Conservation (phyloP, 1,140 invertebrate species). For the Drosophila arizonae region DNA sequence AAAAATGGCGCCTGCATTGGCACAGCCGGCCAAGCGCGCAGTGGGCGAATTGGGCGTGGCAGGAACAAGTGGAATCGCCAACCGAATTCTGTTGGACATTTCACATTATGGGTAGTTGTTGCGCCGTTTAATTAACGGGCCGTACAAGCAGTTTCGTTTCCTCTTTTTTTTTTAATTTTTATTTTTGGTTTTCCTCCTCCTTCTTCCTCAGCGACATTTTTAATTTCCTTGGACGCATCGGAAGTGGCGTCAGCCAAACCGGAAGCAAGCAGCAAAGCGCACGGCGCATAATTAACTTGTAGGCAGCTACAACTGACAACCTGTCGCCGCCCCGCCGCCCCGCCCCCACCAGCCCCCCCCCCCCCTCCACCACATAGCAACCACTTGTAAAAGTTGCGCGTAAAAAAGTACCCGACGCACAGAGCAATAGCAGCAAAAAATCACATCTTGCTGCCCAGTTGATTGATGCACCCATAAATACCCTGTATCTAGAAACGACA, state of each 20-base stretch:
- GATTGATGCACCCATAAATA: not conserved
- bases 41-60: not conserved
- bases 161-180: not conserved
- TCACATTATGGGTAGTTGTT: constrained; percentile 43
- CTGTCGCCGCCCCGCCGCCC: constrained; percentile 52
- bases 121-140: constrained; percentile 67
- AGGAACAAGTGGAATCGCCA: constrained; percentile 11
- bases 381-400: constrained; percentile 48
- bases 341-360: not conserved
- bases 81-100: constrained; percentile 25
- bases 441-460: not conserved
- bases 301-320: constrained; percentile 39
- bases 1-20: constrained; percentile 49
- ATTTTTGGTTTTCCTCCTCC: not conserved
- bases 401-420: constrained; percentile 18
- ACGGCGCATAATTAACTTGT: constrained; percentile 75
- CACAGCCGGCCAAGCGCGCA: not conserved
- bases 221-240: constrained; percentile 68
- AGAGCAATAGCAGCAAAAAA: constrained; percentile 8
- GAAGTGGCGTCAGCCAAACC: constrained; percentile 66
- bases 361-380: not conserved
- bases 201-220: constrained; percentile 61
- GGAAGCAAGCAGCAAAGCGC: constrained; percentile 64
- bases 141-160: constrained; percentile 27
- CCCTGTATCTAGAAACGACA: not conserved